These are phyloP conservation scores for Anomalospiza imberbis DNA, from an alignment of 2,797 vertebrate genomes.

Conservation along the genomic window DNA sequence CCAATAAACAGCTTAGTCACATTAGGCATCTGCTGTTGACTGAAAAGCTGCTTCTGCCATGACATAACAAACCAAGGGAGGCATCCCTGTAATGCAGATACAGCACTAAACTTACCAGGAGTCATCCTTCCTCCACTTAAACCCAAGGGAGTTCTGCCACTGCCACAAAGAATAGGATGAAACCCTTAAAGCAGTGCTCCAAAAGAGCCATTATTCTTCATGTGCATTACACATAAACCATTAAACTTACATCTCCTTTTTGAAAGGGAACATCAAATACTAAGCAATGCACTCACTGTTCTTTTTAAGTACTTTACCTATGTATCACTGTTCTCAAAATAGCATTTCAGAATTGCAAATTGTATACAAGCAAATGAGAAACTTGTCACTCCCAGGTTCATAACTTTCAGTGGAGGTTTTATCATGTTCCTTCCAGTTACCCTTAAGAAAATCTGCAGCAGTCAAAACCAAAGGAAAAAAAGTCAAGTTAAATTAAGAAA, in stretches of 20 bases:
- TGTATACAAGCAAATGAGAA: constrained; percentile 16
- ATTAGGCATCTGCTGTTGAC: background rate
- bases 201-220: background rate
- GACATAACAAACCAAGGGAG: rapidly evolving
- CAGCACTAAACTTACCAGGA: background rate
- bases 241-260: background rate
- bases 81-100: background rate
- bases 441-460: background rate
- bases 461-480: background rate
- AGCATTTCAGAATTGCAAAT: constrained; percentile 55
- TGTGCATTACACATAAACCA: background rate
- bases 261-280: constrained; percentile 1
- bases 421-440: background rate
- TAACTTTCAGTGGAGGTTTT: background rate
- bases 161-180: background rate
- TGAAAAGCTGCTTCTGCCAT: background rate
- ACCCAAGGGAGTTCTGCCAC: background rate
- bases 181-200: background rate
- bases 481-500: background rate
- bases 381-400: background rate
- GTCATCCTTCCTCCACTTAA: background rate
- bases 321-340: background rate
- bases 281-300: background rate
- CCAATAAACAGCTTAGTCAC: background rate
- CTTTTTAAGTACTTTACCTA: constrained; percentile 10